Evolutionary conservation across 2,113 vertebrate genomes (phyloP).

Genomic region (Pterophyllum scalare): DNA sequence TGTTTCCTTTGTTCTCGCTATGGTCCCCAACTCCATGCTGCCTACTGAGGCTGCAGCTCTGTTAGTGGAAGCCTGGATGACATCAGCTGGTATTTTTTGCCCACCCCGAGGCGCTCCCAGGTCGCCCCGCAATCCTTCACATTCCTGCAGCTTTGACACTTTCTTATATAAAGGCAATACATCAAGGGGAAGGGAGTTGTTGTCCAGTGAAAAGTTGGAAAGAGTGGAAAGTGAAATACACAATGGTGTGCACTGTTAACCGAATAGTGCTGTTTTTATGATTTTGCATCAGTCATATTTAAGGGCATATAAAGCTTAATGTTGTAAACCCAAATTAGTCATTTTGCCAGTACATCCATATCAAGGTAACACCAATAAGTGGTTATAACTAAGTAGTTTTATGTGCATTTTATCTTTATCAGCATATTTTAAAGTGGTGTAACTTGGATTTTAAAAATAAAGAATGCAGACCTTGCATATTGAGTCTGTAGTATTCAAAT

Average conservation of each 20-base stretch:
- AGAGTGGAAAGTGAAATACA: slow-evolving; percentile 56
- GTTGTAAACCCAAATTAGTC: not conserved
- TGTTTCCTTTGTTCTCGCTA: slow-evolving; percentile 56
- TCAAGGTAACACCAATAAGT: not conserved
- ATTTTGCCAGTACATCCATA: not conserved
- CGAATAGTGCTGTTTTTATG: not conserved
- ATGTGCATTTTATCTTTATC: not conserved
- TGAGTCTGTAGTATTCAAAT: slow-evolving; percentile 20
- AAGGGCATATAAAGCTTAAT: slow-evolving; percentile 1
- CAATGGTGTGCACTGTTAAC: not conserved
- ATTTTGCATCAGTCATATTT: not conserved
- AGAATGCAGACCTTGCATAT: not conserved
- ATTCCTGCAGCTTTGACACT: slow-evolving; percentile 76
- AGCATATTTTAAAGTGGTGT: not conserved
- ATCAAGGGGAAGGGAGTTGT: slow-evolving; percentile 73
- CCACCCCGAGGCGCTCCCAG: slow-evolving; percentile 68
- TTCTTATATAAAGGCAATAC: slow-evolving; percentile 83
- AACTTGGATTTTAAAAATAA: not conserved
- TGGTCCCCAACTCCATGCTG: slow-evolving; percentile 22
- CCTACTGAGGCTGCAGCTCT: slow-evolving; percentile 62
- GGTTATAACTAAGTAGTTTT: not conserved
- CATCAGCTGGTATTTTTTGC: slow-evolving; percentile 75
- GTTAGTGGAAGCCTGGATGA: slow-evolving; percentile 60
- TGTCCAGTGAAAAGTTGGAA: slow-evolving; percentile 60
- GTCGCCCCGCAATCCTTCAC: slow-evolving; percentile 81